Evolutionary conservation across 1,140 invertebrate genomes (phyloP).

Genomic region (Drosophila punjabiensis): DNA sequence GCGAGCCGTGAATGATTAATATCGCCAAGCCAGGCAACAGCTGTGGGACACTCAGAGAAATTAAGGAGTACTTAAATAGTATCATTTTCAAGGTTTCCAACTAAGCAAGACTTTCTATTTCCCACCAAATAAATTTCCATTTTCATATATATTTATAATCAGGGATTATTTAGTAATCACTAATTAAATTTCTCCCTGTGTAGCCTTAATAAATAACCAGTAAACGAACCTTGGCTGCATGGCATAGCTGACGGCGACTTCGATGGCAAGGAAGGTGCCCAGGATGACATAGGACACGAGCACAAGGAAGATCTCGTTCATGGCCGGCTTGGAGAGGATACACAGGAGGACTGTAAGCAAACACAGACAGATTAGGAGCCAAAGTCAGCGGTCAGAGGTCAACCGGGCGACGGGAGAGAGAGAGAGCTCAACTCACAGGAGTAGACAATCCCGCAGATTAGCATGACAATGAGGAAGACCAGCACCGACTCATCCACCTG

Average conservation of each 20-base stretch:
- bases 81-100: not conserved
- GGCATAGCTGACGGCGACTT: conserved; percentile 87
- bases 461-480: conserved; percentile 86
- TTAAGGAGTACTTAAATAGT: not conserved
- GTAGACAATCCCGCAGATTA: conserved; percentile 86
- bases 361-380: conserved; percentile 24
- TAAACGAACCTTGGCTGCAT: conserved; percentile 85
- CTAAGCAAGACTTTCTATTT: too few species aligned
- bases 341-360: conserved; percentile 88
- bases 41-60: conserved; percentile 22
- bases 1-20: conserved; percentile 70
- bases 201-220: not conserved
- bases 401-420: not conserved
- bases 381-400: conserved; percentile 28
- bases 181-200: not conserved
- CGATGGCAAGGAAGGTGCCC: conserved; percentile 89
- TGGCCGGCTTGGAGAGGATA: conserved; percentile 91
- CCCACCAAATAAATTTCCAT: too few species aligned
- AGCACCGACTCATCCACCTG: conserved; percentile 82
- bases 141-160: not conserved
- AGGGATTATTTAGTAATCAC: not conserved
- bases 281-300: conserved; percentile 93
- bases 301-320: conserved; percentile 95
- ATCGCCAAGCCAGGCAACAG: conserved; percentile 39
- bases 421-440: conserved; percentile 85